Percentiles rank a stretch among this genome's conserved stretches.
These are phyloP conservation scores for Myotis pilosus DNA, from an alignment of 2,797 vertebrate genomes.

Conservation along the genomic window DNA sequence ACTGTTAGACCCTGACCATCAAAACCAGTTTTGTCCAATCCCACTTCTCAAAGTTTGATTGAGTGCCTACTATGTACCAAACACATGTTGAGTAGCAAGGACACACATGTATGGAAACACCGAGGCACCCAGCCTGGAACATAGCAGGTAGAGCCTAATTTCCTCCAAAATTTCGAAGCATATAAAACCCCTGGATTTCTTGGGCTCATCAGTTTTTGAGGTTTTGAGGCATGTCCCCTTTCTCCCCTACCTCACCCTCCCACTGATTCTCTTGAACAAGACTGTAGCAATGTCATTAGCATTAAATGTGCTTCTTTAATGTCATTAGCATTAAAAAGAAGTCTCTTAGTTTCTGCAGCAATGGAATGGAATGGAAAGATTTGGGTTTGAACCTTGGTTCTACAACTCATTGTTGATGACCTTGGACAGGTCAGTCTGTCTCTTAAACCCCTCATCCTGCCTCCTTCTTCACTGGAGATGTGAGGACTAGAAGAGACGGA, in stretches of 20 bases:
- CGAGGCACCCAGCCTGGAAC: not conserved
- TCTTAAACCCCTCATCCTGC: not conserved
- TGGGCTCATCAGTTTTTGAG: not conserved
- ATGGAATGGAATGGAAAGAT: not conserved
- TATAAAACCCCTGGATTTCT: not conserved
- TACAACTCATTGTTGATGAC: not conserved
- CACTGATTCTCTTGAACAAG: not conserved
- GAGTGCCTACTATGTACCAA: not conserved
- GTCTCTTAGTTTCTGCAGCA: not conserved
- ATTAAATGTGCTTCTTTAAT: not conserved
- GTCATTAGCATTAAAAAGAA: not conserved
- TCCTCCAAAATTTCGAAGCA: not conserved
- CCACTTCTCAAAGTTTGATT: not conserved
- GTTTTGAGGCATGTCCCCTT: not conserved
- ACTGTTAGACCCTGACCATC: not conserved
- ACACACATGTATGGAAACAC: not conserved
- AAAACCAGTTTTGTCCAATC: not conserved
- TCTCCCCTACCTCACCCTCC: accelerated
- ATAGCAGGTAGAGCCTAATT: not conserved
- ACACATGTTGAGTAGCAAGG: not conserved
- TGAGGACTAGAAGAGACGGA: not conserved
- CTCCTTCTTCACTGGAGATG: not conserved
- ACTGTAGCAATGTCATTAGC: not conserved
- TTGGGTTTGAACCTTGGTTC: not conserved
- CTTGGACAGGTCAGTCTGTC: not conserved